Base-by-base conservation (phyloP, 23 tunicate genomes). In the Trididemnum nubilum region DNA sequence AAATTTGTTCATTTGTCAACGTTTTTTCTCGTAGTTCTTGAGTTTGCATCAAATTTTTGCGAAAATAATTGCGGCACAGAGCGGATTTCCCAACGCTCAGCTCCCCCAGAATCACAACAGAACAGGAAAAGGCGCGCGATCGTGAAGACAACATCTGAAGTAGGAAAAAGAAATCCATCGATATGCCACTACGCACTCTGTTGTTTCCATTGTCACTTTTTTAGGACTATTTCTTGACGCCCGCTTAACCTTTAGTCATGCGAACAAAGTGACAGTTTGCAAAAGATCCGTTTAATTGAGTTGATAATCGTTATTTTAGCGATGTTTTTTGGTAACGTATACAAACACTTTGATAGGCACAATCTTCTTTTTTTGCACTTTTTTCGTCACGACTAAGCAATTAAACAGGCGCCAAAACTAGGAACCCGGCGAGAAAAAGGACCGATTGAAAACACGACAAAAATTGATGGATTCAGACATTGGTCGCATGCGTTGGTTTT, bases 21-120 rank as follows among this genome's bases (percentile, higher is more conserved):
- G 26, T 12, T 4, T 21, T 21, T 21, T 61, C 67, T 61, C 26
- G 5, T 3, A 15, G 18, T 26, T 61, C 26, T 61, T 61, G 25
- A 44, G 54, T 9, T 26, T 61, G 78, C 9, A 34, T 2, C 4
- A 37, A 58, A 18, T 87, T 88, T 34, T 72, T 77, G 44, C 77
- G 83, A 72, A 87, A 93, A 71, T 82, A 93, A 19, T 84, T 87
- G 22, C 71, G 82, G 81, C 98, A 93, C 59, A 93, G 78, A 22
- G 98, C 98, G n/a, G 98, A 93, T 74, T 93, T 93, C 54, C 98
- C 98, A 28, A 93, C 98, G 74, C 98, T 93, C 64, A 93, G 44
- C 36, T 93, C 98, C 1, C 98, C 98, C 75, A 93, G 54, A 30
- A 93, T 87, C 7, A 88, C 89, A 39, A 93, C 93, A 24, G 90